These are phyloP conservation scores for Hyalella azteca DNA, from an alignment of 2,888 invertebrate genomes.

Conservation along the genomic window DNA sequence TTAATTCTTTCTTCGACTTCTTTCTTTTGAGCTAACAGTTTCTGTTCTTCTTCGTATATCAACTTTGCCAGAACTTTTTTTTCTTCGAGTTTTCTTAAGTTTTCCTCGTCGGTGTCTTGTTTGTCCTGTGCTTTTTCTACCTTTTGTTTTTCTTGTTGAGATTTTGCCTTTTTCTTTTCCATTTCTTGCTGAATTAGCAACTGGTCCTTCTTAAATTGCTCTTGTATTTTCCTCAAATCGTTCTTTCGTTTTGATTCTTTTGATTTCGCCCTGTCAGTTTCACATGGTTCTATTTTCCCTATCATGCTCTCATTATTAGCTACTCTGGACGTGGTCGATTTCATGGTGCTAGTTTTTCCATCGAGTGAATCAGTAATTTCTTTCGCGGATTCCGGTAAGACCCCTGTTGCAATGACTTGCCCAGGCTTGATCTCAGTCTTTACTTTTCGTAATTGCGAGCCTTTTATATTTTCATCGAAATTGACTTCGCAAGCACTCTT, in stretches of 20 bases:
- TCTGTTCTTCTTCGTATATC: conserved; percentile 24
- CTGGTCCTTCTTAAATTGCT: conserved; percentile 53
- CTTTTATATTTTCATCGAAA: background rate
- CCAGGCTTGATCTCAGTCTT: background rate
- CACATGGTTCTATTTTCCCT: background rate
- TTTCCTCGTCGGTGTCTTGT: background rate
- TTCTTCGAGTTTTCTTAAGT: background rate
- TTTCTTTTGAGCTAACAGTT: conserved; percentile 10
- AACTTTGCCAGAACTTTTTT: background rate
- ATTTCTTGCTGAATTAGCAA: conserved; percentile 50
- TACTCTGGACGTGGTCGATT: background rate
- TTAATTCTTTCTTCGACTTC: background rate
- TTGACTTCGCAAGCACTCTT: background rate
- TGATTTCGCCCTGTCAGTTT: background rate
- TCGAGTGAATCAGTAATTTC: background rate
- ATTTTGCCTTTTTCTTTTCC: conserved; percentile 39
- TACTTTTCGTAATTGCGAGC: background rate
- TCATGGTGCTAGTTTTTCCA: background rate
- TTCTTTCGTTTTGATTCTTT: conserved; percentile 31
- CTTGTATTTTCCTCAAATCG: conserved; percentile 47
- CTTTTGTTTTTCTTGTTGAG: background rate
- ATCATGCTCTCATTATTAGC: background rate
- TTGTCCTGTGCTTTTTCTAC: conserved; percentile 31
- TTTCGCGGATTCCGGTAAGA: background rate
- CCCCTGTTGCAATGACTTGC: background rate